Evolutionary conservation across 2,113 vertebrate genomes (phyloP).

Genomic region (Cyprinodon brontotheroides): DNA sequence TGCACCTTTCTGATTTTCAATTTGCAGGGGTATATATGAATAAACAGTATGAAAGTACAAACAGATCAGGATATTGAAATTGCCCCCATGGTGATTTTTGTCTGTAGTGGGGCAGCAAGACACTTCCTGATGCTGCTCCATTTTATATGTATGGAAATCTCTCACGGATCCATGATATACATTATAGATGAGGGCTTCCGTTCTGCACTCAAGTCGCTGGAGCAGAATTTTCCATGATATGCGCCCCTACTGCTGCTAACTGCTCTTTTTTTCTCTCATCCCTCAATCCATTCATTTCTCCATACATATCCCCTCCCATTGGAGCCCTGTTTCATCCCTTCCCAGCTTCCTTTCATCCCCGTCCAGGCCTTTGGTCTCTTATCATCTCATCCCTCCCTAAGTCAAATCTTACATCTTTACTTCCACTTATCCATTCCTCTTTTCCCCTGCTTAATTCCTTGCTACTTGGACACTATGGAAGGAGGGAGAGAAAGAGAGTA

Average conservation of each 20-base stretch:
- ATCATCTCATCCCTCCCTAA: constrained; percentile 68
- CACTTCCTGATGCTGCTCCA: constrained; percentile 72
- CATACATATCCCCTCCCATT: constrained; percentile 67
- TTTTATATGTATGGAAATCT: constrained; percentile 80
- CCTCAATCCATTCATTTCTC: constrained; percentile 56
- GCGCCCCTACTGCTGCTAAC: constrained; percentile 42
- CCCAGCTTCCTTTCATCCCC: constrained; percentile 70
- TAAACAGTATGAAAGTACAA: constrained; percentile 71
- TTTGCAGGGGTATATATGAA: constrained; percentile 57
- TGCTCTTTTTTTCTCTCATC: constrained; percentile 52
- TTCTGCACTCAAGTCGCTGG: constrained; percentile 74
- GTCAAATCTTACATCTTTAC: constrained; percentile 70
- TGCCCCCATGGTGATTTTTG: constrained; percentile 58
- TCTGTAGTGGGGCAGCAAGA: constrained; percentile 51
- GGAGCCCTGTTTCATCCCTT: constrained; percentile 68
- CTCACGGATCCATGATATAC: constrained; percentile 73
- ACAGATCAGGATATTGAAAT: constrained; percentile 74
- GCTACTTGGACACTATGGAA: constrained; percentile 22
- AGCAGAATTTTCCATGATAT: constrained; percentile 71
- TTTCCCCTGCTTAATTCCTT: constrained; percentile 28
- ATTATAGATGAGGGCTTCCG: constrained; percentile 79
- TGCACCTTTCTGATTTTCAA: too few species aligned
- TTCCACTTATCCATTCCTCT: constrained; percentile 44
- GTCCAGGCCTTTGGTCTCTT: constrained; percentile 69
- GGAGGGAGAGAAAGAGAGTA: constrained; percentile 29